Base-by-base conservation (phyloP, 2,888 invertebrate genomes). In the Pheosia gnoma region DNA sequence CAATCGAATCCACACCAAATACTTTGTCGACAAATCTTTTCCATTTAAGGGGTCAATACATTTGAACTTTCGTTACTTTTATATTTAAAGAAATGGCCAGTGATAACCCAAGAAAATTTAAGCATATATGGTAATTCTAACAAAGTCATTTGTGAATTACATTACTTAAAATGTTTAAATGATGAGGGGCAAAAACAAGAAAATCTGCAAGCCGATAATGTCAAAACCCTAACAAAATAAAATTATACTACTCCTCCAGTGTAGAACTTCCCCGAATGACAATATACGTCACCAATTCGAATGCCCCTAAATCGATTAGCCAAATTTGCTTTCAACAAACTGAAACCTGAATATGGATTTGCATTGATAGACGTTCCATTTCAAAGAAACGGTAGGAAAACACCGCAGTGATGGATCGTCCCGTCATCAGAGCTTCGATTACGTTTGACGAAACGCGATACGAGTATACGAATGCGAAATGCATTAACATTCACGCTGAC, bases 391-490 rank as follows among this genome's bases (percentile, higher is more conserved):
- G 82, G 77, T 79, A 78, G 81, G 83, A 83, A 85, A 80, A 85
- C 82, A 85, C 80, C 75, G 69, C 66, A 39, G 80, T 91, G 92
- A 91, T 92, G 86, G 91, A 91, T 91, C 87, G 79, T 71, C 73
- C 77, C 81, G 78, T 75, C 83, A 80, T 67, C 72, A 75, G 59
- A 59, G 69, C 82, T 82, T 84, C 83, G 84, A 84, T 83, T 83
- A 86, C 84, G 80, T 89, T 86, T 90, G 87, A 86, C 86, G 91
- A 88, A 90, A 89, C 81, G 80, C 86, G 91, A 91, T 93, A n/a
- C n/a, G n/a, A n/a, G n/a, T n/a, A 91, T 83, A 87, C 68, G 67
- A 78, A 82, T 78, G 25, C 78, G 78, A 81, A 88, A 91, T 90
- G 90, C 90, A 92, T 92, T 91, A 90, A 82, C 85, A 88, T 88